Evolutionary conservation across 2,113 vertebrate genomes (phyloP).

Genomic region (Calidris pugnax): DNA sequence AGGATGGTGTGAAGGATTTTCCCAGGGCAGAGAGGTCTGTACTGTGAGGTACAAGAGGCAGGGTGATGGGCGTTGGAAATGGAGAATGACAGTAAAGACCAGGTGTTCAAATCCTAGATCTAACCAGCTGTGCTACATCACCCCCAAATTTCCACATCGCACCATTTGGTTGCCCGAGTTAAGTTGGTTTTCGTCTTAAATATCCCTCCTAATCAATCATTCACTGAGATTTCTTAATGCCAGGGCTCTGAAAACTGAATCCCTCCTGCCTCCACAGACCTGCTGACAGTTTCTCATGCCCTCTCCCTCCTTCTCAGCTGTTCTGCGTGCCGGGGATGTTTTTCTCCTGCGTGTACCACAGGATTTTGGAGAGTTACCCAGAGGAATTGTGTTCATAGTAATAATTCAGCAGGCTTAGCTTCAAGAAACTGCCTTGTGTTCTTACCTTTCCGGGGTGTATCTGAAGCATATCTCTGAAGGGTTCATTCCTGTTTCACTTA

Average conservation of each 20-base stretch:
- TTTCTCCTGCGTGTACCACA: accelerated
- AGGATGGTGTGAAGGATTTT: neutral
- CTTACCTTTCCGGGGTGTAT: neutral
- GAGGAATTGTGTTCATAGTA: accelerated
- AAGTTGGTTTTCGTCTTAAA: neutral
- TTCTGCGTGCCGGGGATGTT: accelerated
- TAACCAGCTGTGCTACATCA: neutral
- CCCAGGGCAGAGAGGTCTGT: neutral
- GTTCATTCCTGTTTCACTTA: neutral
- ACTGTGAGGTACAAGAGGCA: neutral
- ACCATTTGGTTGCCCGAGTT: neutral
- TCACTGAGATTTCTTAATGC: neutral
- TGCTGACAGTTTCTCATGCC: neutral
- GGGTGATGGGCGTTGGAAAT: neutral
- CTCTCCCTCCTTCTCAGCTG: neutral
- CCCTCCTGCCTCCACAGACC: neutral
- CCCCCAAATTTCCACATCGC: neutral
- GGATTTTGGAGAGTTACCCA: neutral
- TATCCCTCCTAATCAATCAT: neutral
- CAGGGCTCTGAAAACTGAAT: neutral
- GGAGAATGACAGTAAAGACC: neutral
- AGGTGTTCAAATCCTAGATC: neutral
- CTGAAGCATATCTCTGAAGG: neutral
- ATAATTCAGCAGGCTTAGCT: neutral
- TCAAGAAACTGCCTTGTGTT: accelerated